Conservation (phyloP, 1,140 invertebrate genomes). For the Globodera ellingtonae region DNA sequence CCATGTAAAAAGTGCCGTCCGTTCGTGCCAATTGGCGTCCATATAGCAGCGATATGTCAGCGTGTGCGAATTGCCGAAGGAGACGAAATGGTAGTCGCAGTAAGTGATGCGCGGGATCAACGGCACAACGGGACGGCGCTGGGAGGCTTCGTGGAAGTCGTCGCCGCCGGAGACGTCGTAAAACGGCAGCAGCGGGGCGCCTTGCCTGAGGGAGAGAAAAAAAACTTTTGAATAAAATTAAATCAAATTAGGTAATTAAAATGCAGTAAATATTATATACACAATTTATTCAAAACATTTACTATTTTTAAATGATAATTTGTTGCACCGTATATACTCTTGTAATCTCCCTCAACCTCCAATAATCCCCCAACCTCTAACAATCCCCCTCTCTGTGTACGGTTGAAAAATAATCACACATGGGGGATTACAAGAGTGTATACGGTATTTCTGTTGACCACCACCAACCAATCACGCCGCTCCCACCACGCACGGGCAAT, state of each 20-base stretch:
- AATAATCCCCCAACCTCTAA: too few relatives aligned
- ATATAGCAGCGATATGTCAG: conserved; percentile 40
- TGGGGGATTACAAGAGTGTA: too few relatives aligned
- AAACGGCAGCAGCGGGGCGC: conserved; percentile 27
- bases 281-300: too few relatives aligned
- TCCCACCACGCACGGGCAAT: conserved; percentile 44
- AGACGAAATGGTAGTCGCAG: conserved; percentile 41
- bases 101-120: conserved; percentile 37
- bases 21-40: conserved; percentile 42
- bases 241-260: too few relatives aligned
- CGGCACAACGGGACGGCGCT: conserved; percentile 24
- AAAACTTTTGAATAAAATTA: too few relatives aligned
- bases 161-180: background rate
- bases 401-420: too few relatives aligned
- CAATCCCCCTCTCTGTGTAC: too few relatives aligned
- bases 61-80: conserved; percentile 28
- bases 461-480: conserved; percentile 32
- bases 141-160: background rate
- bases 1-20: conserved; percentile 39
- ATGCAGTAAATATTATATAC: too few relatives aligned
- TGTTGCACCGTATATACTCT: too few relatives aligned
- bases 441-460: too few relatives aligned
- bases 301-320: too few relatives aligned
- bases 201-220: conserved; percentile 25
- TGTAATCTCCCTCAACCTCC: too few relatives aligned